Percentiles rank a stretch among this genome's conserved stretches.
phyloP scores from a whole-genome alignment of 2,797 vertebrate genomes.

The Garrulus glandarius region DNA sequence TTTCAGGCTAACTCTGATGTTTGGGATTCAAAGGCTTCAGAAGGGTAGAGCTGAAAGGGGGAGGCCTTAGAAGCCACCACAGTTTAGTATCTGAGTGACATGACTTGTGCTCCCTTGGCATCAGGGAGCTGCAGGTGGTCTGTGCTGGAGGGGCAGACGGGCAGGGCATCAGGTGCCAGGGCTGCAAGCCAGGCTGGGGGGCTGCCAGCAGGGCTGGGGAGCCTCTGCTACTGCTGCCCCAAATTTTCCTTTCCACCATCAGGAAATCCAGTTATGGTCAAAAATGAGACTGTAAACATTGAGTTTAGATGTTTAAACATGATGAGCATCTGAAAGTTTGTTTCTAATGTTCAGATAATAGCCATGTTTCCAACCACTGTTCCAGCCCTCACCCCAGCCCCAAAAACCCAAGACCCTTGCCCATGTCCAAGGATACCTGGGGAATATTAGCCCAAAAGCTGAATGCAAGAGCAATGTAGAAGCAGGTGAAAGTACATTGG shows the following conservation, averaged over 20 bases:
- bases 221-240: neutral
- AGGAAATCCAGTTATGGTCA: neutral
- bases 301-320: neutral
- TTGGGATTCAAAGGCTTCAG: neutral
- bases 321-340: neutral
- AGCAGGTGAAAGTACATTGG: neutral
- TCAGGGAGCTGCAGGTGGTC: neutral
- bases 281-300: neutral
- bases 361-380: neutral
- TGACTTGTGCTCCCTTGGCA: neutral
- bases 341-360: neutral
- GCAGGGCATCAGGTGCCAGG: neutral
- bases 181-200: neutral
- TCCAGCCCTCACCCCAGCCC: neutral
- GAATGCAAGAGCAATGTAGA: neutral
- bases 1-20: neutral
- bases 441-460: neutral
- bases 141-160: neutral
- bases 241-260: neutral
- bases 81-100: neutral
- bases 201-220: neutral
- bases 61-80: neutral
- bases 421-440: neutral
- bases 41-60: neutral
- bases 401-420: neutral